Evolutionary conservation across 2,888 invertebrate genomes (phyloP).

Genomic region (Netelia inedita): DNA sequence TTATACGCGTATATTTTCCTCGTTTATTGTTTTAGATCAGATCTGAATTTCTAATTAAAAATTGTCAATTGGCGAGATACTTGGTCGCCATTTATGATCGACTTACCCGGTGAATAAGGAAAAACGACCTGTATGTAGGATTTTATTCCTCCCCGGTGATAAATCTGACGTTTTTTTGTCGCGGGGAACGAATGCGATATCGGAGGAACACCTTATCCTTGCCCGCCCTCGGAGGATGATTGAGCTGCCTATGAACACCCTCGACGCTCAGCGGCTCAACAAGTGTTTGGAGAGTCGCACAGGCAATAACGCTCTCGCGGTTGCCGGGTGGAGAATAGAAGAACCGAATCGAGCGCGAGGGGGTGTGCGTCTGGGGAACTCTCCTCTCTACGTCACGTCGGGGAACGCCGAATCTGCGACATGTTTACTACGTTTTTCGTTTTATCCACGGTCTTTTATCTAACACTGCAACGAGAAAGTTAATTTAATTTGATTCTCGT

Average conservation of each 20-base stretch:
- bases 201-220: conserved; percentile 2
- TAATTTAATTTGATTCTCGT: neutral
- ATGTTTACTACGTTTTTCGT: neutral
- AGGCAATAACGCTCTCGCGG: conserved; percentile 46
- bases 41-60: conserved; percentile 57
- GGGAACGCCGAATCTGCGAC: conserved; percentile 3
- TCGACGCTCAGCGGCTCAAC: conserved; percentile 76
- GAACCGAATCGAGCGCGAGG: conserved; percentile 33
- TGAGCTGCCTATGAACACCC: conserved; percentile 35
- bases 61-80: conserved; percentile 28
- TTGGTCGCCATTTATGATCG: neutral
- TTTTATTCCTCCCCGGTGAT: neutral
- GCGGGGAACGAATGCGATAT: conserved; percentile 13
- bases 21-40: conserved; percentile 29
- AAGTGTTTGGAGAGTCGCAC: conserved; percentile 75
- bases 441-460: neutral
- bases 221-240: conserved; percentile 32
- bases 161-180: conserved; percentile 22
- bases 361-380: conserved; percentile 33
- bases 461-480: neutral
- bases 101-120: neutral
- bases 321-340: conserved; percentile 22
- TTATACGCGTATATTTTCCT: conserved; percentile 19
- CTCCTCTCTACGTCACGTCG: conserved; percentile 42
- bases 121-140: neutral